Base-by-base conservation (phyloP, 2,113 vertebrate species). In the Mobula birostris region DNA sequence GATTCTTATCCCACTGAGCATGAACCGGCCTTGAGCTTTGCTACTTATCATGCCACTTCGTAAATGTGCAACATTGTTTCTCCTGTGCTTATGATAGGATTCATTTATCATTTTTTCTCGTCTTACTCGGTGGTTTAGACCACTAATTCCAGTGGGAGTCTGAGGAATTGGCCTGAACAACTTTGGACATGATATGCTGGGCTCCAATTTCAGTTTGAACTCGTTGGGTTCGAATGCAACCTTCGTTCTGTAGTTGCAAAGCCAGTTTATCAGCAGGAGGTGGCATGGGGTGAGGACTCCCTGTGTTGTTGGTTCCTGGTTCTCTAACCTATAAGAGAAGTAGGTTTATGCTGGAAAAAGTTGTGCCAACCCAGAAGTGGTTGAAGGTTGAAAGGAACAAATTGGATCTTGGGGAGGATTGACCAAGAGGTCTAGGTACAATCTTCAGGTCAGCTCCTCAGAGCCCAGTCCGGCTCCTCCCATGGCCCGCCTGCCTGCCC, bases 11-110 rank as follows among this genome's bases (percentile, higher is more conserved):
- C 70, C 68, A 48, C 29, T 76, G 32, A 76, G 36, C 21, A 76
- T 40, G 19, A 48, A 24, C 66, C 15, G 48, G 7, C 88, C 21
- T 68, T 63, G 11, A 29, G 79, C 36, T 82, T 87, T 3, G 24
- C 82, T 91, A 63, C 66, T 70, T 91, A 70, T 91, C 36, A 70
- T 40, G 19, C 36, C 63, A 92, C 88, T 70, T 72, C 32, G 88
- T 92, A 91, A 66, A 68, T 27, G 48, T 58, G 19, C 58, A 85
- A 58, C 29, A 88, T 2, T 88, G 24, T 29, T 72, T 8, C 32
- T 11, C 68, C 56, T 77, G 74, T 14, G 27, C 83, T 87, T 56
- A 63, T 87, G 83, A 61, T 87, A 7, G 56, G 48, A n/a, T 24
- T 87, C 2, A n/a, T n/a, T 87, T 61, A 87, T 61, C 27, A 29